Conservation (phyloP, 2,797 vertebrate species). For the Mormyrus hasselquistii region DNA sequence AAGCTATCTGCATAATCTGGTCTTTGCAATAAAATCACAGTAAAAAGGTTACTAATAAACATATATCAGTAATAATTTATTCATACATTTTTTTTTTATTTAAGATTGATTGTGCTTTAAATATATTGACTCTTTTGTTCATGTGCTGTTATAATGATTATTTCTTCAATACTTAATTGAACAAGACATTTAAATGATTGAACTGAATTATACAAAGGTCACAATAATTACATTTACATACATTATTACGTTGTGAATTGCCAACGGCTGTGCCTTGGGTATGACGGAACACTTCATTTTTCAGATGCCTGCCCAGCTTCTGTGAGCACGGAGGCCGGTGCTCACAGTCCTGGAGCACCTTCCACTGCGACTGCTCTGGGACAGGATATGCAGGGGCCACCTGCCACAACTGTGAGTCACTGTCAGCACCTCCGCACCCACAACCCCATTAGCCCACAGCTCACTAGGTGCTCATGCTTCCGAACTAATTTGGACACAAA, state of each 20-base stretch:
- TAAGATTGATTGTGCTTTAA: background rate
- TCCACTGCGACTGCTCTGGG: constrained; percentile 77
- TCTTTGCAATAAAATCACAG: background rate
- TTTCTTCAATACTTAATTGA: background rate
- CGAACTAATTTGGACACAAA: background rate
- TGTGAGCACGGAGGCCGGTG: constrained; percentile 83
- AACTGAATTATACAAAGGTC: constrained; percentile 1
- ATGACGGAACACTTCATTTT: background rate
- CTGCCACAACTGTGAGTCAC: constrained; percentile 84
- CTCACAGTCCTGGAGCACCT: constrained; percentile 77
- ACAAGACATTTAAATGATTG: constrained; percentile 10
- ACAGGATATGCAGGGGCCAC: constrained; percentile 77
- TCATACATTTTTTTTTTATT: background rate
- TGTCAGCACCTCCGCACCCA: background rate
- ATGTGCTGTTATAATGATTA: background rate
- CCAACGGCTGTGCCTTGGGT: background rate
- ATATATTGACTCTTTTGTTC: background rate
- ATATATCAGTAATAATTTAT: background rate
- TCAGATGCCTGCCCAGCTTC: constrained; percentile 79
- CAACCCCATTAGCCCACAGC: background rate
- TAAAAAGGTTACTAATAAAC: background rate
- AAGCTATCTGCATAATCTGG: background rate
- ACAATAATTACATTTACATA: constrained; percentile 1
- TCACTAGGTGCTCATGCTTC: background rate
- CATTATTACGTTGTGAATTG: constrained; percentile 3